These are phyloP conservation scores for Crocallis elinguaria DNA, from an alignment of 2,888 invertebrate genomes.

Conservation along the genomic window DNA sequence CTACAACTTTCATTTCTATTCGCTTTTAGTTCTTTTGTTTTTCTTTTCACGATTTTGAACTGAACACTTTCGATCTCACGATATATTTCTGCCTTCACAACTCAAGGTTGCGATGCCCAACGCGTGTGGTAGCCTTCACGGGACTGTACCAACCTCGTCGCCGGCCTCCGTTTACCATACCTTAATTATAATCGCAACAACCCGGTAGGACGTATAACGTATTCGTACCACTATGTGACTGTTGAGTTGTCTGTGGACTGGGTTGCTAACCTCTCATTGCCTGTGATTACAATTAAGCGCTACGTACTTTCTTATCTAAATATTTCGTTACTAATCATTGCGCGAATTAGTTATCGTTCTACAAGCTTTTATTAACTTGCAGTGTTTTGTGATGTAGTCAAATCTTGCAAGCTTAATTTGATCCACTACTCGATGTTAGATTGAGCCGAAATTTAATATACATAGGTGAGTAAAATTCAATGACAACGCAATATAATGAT, in stretches of 20 bases:
- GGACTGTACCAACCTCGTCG: neutral
- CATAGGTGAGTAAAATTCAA: too few species aligned
- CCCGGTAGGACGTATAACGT: neutral
- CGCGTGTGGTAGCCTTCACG: slow-evolving; percentile 8
- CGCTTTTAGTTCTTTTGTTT: neutral
- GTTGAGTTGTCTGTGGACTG: neutral
- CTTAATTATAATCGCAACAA: slow-evolving; percentile 11
- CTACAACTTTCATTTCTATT: neutral
- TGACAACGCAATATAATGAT: too few species aligned
- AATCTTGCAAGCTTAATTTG: too few species aligned
- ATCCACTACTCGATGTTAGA: too few species aligned
- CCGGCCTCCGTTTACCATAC: slow-evolving; percentile 13
- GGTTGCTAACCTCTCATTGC: neutral
- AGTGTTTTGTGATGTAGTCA: too few species aligned
- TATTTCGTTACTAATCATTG: too few species aligned
- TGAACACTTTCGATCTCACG: neutral
- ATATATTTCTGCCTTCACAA: slow-evolving; percentile 8
- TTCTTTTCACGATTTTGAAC: too few species aligned
- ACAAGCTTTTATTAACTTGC: too few species aligned
- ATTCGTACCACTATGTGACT: neutral
- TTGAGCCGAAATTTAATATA: too few species aligned
- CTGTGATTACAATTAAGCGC: neutral
- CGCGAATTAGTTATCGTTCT: too few species aligned
- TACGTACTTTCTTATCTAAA: too few species aligned
- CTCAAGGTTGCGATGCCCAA: slow-evolving; percentile 1